A percentile compares a stretch with the other conserved stretches of the same genome.
Evolutionary conservation across 2,888 invertebrate genomes (phyloP).

Genomic region (Geotrupes spiniger): DNA sequence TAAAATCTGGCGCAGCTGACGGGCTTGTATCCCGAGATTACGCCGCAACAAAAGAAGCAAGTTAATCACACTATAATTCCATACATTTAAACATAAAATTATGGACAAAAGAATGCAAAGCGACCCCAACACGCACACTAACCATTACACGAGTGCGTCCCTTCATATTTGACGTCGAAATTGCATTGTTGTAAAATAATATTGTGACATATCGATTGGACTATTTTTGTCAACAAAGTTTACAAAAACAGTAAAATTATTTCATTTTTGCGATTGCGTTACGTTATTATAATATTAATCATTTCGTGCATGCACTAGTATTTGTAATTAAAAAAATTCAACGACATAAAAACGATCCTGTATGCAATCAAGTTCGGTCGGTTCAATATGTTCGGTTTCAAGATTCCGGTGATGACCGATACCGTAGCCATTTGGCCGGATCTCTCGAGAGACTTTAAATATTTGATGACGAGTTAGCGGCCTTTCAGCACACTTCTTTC

Average conservation of each 20-base stretch:
- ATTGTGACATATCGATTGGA: too few species aligned
- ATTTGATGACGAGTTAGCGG: conserved; percentile 51
- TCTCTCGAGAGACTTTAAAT: conserved; percentile 48
- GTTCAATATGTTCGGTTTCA: background rate
- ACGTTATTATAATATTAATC: too few species aligned
- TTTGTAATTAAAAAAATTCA: too few species aligned
- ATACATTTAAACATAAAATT: conserved; percentile 3
- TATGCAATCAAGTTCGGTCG: too few species aligned
- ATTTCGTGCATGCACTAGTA: too few species aligned
- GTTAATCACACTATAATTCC: conserved; percentile 40
- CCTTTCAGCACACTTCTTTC: conserved; percentile 38
- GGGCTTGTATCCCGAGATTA: conserved; percentile 47
- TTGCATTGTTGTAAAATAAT: too few species aligned
- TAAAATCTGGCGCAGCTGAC: conserved; percentile 58
- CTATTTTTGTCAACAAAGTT: too few species aligned
- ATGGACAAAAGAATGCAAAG: background rate
- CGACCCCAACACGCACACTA: background rate
- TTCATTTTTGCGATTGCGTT: too few species aligned
- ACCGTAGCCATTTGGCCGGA: conserved; percentile 40
- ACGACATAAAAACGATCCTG: too few species aligned
- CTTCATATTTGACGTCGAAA: too few species aligned
- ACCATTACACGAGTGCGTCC: too few species aligned
- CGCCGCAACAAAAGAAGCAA: conserved; percentile 47
- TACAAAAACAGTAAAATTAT: too few species aligned
- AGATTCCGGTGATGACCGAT: conserved; percentile 1